Base-by-base conservation (phyloP, 2,797 vertebrate species). In the Hippoglossus hippoglossus region DNA sequence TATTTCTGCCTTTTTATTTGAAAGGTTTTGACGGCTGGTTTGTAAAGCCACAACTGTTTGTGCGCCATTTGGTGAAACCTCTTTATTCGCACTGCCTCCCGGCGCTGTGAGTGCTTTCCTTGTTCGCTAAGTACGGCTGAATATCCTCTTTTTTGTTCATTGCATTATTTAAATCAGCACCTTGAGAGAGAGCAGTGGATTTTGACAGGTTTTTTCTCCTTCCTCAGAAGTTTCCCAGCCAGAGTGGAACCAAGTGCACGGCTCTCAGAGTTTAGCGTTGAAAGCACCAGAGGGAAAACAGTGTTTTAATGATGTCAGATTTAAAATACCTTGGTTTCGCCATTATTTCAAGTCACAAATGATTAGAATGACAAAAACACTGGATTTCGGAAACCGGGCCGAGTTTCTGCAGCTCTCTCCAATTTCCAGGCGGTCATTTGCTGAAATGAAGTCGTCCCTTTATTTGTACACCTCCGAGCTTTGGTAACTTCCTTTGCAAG, bases 111-210 rank as follows among this genome's bases (percentile, higher is more conserved):
- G 79, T 72, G 75, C 68, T 44, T 51, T 34, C 61, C 52, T 61
- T 31, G 56, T 67, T 82, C 52, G 3, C 61, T 39, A 71, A 77
- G 65, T 78, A 59, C 59, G 44, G 54, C 63, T 51, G 68, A 78
- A 66, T 63, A 63, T 80, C 66, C 34, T 36, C 26, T 57, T 51
- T 79, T 81, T 59, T 57, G 19, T 83, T 81, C 63, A 60, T 41
- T 69, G 47, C 68, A 76, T 83, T 82, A 85, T 89, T 87, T 82
- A 83, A 87, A 82, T 78, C 21, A 69, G 59, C 72, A 63, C 69
- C 66, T 68, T 81, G 55, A 72, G 66, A 71, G 56, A 71, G 56
- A 79, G 19, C 34, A 31, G 24, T 44, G 53, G 41, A 66, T 61
- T 81, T 61, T 68, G 56, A 79, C 56, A 62, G 50, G 0, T 63